Percentiles rank a stretch among this genome's conserved stretches.
Conservation (phyloP, 2,888 invertebrate species). For the Patella caerulea region DNA sequence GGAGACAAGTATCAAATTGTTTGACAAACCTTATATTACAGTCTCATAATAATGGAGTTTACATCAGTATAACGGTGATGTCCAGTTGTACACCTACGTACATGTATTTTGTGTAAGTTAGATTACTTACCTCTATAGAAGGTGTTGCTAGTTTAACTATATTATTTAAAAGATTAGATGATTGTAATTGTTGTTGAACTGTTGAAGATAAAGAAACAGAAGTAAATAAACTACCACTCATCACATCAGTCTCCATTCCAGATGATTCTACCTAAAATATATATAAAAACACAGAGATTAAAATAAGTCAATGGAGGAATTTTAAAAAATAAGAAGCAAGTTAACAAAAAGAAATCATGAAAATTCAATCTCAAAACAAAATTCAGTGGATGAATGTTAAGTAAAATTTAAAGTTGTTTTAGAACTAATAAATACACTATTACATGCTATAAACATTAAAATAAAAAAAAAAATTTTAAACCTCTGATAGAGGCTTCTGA, state of each 20-base stretch:
- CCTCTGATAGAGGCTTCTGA: neutral
- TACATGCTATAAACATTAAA: neutral
- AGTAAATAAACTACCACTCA: neutral
- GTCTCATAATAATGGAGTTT: too few relatives aligned
- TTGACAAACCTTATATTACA: too few relatives aligned
- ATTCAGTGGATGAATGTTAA: too few relatives aligned
- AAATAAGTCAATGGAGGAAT: too few relatives aligned
- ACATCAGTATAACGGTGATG: too few relatives aligned
- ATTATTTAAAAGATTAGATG: neutral
- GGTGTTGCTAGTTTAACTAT: neutral
- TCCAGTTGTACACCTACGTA: neutral
- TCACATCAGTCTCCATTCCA: neutral
- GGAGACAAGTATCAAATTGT: too few relatives aligned
- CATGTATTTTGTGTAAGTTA: slow-evolving; percentile 11
- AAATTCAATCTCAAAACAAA: too few relatives aligned
- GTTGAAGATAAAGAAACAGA: neutral
- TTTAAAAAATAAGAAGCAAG: too few relatives aligned
- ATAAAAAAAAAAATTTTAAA: neutral
- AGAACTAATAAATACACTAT: too few relatives aligned
- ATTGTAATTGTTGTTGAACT: neutral
- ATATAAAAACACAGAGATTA: too few relatives aligned
- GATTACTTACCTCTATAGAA: neutral
- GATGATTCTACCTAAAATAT: neutral
- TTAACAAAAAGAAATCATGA: too few relatives aligned
- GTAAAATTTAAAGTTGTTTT: too few relatives aligned